Percentiles rank a stretch among this genome's conserved stretches.
phyloP scores from a whole-genome alignment of 92 coral and sea anemone genomes.

The Heliopora coerulea region DNA sequence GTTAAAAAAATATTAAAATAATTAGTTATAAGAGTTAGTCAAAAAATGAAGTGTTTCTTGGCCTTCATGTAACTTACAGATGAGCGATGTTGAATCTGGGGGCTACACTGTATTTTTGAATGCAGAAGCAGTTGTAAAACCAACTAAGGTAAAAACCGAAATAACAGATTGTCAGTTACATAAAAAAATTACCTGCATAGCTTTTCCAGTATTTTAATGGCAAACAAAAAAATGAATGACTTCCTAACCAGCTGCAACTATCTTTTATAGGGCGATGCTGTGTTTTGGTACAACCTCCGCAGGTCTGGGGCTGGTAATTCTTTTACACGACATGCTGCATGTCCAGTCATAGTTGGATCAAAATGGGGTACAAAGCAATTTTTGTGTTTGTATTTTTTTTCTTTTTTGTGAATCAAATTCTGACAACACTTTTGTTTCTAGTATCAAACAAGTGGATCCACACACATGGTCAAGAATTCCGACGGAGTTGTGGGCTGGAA shows the following conservation, averaged over 20 bases:
- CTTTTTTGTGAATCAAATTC: no score
- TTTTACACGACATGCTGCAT: constrained; percentile 69
- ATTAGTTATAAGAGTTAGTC: no score
- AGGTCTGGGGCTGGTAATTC: constrained; percentile 59
- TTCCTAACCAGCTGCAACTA: no score
- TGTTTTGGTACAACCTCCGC: constrained; percentile 74
- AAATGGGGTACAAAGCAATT: constrained; percentile 68
- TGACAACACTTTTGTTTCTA: constrained; percentile 31
- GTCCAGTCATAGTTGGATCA: constrained; percentile 82
- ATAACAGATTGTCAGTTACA: no score
- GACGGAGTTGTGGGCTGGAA: constrained; percentile 51
- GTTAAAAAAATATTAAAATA: not conserved
- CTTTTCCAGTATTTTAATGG: no score
- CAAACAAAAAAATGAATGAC: no score
- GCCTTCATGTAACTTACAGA: constrained; percentile 41
- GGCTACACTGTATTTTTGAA: constrained; percentile 76
- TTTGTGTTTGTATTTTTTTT: no score
- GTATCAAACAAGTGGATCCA: constrained; percentile 88
- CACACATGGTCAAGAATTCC: constrained; percentile 72
- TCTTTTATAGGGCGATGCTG: constrained; percentile 71
- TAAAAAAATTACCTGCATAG: no score
- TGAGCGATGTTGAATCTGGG: constrained; percentile 86
- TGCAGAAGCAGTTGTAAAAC: constrained; percentile 66
- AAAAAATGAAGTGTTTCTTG: not conserved
- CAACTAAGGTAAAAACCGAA: constrained; percentile 51